phyloP scores from a whole-genome alignment of 2,113 vertebrate genomes.

The Lathamus discolor region DNA sequence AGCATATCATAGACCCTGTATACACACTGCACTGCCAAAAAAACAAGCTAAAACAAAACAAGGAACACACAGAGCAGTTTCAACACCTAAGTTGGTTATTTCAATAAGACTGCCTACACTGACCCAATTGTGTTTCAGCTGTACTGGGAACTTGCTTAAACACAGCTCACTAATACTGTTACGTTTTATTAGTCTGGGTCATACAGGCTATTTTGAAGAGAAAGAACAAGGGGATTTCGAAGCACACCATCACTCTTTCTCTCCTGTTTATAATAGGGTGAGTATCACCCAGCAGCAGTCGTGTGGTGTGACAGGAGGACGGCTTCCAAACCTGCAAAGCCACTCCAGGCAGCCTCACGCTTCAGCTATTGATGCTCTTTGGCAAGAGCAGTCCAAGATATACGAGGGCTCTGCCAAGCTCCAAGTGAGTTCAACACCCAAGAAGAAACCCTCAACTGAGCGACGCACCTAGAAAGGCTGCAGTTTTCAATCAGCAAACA shows the following conservation, averaged over 20 bases:
- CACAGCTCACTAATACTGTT: not conserved
- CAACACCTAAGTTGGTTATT: slow-evolving; percentile 22
- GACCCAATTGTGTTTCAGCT: slow-evolving; percentile 13
- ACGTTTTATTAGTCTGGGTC: not conserved
- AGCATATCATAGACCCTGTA: not conserved
- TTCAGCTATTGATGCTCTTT: not conserved
- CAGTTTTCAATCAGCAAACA: not conserved
- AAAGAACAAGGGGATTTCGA: not conserved
- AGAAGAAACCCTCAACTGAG: not conserved
- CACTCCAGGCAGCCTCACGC: not conserved
- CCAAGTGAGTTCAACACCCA: not conserved
- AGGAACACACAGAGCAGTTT: not conserved
- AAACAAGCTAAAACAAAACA: slow-evolving; percentile 36
- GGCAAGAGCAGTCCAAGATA: not conserved
- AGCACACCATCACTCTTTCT: not conserved
- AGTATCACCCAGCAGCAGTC: not conserved
- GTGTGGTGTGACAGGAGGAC: accelerated
- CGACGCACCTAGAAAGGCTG: accelerated
- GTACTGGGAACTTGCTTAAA: not conserved
- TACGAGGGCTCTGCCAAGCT: not conserved
- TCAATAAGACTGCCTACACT: slow-evolving; percentile 19
- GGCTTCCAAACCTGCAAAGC: not conserved
- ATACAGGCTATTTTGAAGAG: not conserved
- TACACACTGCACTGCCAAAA: not conserved
- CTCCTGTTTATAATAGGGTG: not conserved